Base-by-base conservation (phyloP, 2,797 vertebrate genomes). In the Siniperca obscura region DNA sequence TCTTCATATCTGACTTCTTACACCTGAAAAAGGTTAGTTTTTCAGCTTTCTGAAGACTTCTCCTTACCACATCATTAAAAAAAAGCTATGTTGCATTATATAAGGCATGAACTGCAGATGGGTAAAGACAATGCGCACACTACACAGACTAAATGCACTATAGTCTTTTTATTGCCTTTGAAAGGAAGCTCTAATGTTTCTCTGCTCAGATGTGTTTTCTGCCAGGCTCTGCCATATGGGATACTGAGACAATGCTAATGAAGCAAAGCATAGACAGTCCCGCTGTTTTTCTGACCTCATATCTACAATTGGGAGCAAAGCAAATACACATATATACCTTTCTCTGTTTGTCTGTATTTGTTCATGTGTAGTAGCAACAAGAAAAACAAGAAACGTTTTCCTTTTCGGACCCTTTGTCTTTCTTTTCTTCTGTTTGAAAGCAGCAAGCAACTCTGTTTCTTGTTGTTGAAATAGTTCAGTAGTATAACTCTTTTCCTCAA, bases 61-160 rank as follows among this genome's bases (percentile, higher is more conserved):
- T 25, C 53, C 25, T 81, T 10, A 77, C 60, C 70, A 75, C 74
- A 73, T 73, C 40, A 74, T 78, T 74, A 76, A 73, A 83, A 73
- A 83, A 79, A 76, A 59, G 57, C 65, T 14, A 14, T 40, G 52
- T 61, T 56, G 60, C 25, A 59, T 67, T 60, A 55, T 13, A 53
- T 44, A 69, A 65, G 30, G 17, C 4, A 2, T 76, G 68, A 65
- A 34, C n/a, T 0, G 4, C 7, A 55, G 61, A 69, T 72, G 40
- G 30, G 66, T 71, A 8, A 57, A 74, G 67, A n/a, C 40, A 65
- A 38, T 22, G 2, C 13, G 19, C 44, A 60, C 57, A 60, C 36
- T n/a, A 17, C 62, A n/a, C 50, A 36, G 36, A 67, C 25, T 70
- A 22, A 78, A 40, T 44, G 22, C 56, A 62, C 21, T 61, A 14